These are phyloP conservation scores for Phortica okadai DNA, from an alignment of 2,888 invertebrate species.

Conservation along the genomic window DNA sequence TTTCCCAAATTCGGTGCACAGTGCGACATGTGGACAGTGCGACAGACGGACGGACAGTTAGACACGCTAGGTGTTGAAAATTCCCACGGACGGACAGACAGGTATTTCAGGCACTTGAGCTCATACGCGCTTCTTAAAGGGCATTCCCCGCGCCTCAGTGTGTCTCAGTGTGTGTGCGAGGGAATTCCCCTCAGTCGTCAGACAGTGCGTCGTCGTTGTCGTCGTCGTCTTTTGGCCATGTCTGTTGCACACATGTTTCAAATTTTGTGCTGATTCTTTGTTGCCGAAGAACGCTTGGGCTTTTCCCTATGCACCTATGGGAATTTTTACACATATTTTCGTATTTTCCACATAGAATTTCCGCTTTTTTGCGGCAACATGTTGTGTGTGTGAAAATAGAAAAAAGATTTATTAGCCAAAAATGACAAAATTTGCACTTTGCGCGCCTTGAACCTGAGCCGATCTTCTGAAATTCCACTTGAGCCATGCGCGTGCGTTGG, in stretches of 20 bases:
- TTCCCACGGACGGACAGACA: conserved; percentile 60
- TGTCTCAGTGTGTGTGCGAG: conserved; percentile 28
- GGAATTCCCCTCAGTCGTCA: conserved; percentile 63
- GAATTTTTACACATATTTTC: conserved; percentile 14
- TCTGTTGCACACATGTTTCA: conserved; percentile 69
- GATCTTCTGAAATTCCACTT: no score
- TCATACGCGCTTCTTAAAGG: conserved; percentile 32
- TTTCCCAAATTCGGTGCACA: conserved; percentile 54
- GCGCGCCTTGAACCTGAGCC: no score
- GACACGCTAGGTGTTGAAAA: conserved; percentile 51
- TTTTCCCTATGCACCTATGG: conserved; percentile 28
- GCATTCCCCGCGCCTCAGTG: conserved; percentile 55
- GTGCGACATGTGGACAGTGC: background rate
- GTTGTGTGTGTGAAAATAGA: background rate
- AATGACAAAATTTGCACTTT: no score
- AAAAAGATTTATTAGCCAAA: background rate
- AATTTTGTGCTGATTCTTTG: background rate
- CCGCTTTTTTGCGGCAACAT: background rate
- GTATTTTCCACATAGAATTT: conserved; percentile 35
- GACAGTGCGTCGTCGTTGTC: conserved; percentile 57
- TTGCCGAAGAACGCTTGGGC: background rate
- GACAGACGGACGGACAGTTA: background rate
- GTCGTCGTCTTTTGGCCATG: conserved; percentile 50
- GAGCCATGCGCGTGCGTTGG: no score
- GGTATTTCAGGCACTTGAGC: background rate